These are phyloP conservation scores for Drosophila albomicans DNA, from an alignment of 1,140 invertebrate species.

Conservation along the genomic window DNA sequence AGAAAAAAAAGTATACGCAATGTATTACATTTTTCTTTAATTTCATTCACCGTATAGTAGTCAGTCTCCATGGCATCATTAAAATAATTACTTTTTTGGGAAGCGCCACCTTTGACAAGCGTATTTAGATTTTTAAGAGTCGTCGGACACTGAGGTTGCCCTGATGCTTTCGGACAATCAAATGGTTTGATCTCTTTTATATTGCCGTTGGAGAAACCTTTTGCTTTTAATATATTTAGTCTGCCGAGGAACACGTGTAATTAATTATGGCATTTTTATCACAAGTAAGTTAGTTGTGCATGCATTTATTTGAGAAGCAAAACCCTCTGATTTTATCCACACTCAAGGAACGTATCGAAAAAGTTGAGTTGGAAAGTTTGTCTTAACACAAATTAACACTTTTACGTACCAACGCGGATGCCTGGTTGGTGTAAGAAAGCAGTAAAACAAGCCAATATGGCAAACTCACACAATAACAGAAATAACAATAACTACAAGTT, in stretches of 20 bases:
- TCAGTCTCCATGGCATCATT: conserved; percentile 60
- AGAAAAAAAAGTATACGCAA: conserved; percentile 56
- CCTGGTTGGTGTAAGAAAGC: conserved; percentile 9
- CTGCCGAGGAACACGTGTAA: conserved; percentile 57
- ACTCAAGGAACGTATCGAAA: background rate
- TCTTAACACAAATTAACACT: conserved; percentile 49
- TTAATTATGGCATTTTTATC: conserved; percentile 59
- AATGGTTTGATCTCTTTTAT: conserved; percentile 66
- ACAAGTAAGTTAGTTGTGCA: conserved; percentile 8
- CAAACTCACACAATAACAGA: conserved; percentile 3
- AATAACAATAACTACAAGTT: conserved; percentile 30
- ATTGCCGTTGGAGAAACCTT: conserved; percentile 32
- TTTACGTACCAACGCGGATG: conserved; percentile 34
- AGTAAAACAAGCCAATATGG: conserved; percentile 14
- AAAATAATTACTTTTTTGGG: conserved; percentile 69
- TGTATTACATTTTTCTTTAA: conserved; percentile 63
- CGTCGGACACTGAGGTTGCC: conserved; percentile 2
- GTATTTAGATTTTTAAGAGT: conserved; percentile 15
- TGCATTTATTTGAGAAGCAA: conserved; percentile 5
- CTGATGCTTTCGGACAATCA: conserved; percentile 44
- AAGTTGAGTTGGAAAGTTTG: conserved; percentile 15
- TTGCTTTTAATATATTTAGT: conserved; percentile 64
- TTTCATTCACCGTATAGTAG: conserved; percentile 37
- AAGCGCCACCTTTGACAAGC: conserved; percentile 11
- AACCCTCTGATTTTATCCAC: background rate